Conservation (phyloP, 2,797 vertebrate species). For the Botia kubotai region DNA sequence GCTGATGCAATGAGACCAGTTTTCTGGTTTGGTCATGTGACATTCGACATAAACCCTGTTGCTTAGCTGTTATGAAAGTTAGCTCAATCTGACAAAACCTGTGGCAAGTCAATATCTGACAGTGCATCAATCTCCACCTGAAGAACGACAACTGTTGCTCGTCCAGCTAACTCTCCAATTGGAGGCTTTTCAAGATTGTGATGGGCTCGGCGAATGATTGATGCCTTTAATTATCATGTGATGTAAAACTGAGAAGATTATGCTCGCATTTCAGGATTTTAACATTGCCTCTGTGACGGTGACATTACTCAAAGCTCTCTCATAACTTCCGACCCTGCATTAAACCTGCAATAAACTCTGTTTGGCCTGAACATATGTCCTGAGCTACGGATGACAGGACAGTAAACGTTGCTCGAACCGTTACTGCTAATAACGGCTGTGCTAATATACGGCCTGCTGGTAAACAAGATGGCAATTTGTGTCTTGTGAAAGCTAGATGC, state of each 20-base stretch:
- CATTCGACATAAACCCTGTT: no score
- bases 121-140: slow-evolving; percentile 7
- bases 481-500: slow-evolving; percentile 12
- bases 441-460: slow-evolving; percentile 44
- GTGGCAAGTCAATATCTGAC: background rate
- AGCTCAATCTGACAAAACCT: background rate
- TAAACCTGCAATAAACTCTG: slow-evolving; percentile 49
- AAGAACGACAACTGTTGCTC: slow-evolving; percentile 24
- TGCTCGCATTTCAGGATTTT: slow-evolving; percentile 44
- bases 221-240: slow-evolving; percentile 61
- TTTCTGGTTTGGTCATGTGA: no score
- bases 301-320: slow-evolving; percentile 34
- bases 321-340: slow-evolving; percentile 27
- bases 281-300: slow-evolving; percentile 25
- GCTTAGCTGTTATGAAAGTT: no score
- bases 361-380: slow-evolving; percentile 41
- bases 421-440: slow-evolving; percentile 8
- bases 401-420: slow-evolving; percentile 21
- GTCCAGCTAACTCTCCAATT: slow-evolving; percentile 8
- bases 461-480: slow-evolving; percentile 57
- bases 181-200: slow-evolving; percentile 39
- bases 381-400: slow-evolving; percentile 23
- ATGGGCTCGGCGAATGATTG: slow-evolving; percentile 45
- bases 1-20: no score
- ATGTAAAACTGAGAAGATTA: slow-evolving; percentile 59